phyloP scores from a whole-genome alignment of 1,140 invertebrate species.

The Drosophila willistoni region DNA sequence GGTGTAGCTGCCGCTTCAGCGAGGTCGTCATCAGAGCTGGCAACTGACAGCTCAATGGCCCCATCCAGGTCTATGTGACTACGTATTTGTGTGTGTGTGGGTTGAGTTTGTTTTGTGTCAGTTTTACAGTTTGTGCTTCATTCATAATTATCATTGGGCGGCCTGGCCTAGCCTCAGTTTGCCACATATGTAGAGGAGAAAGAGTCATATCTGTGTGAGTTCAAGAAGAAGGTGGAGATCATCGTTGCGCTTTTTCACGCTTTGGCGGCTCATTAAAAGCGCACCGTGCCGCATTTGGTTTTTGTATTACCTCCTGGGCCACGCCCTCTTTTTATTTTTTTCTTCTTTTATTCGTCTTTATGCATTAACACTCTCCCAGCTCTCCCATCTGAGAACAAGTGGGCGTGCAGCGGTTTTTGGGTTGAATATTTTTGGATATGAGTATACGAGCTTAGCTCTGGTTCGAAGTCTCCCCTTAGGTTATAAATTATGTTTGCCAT shows the following conservation, averaged over 20 bases:
- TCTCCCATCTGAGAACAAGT: slow-evolving; percentile 3
- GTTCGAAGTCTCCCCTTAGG: slow-evolving; percentile 36
- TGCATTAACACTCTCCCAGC: slow-evolving; percentile 18
- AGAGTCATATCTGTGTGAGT: background rate
- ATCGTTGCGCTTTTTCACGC: slow-evolving; percentile 76
- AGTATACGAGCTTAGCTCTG: slow-evolving; percentile 18
- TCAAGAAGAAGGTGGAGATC: slow-evolving; percentile 17
- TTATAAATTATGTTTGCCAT: slow-evolving; percentile 78
- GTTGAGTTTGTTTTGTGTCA: slow-evolving; percentile 67
- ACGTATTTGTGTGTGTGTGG: slow-evolving; percentile 43
- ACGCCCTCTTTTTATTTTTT: slow-evolving; percentile 18
- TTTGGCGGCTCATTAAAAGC: slow-evolving; percentile 80
- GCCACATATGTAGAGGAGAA: slow-evolving; percentile 2
- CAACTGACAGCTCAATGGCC: slow-evolving; percentile 75
- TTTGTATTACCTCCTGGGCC: slow-evolving; percentile 33
- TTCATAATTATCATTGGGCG: slow-evolving; percentile 74
- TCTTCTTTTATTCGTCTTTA: background rate
- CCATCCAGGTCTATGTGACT: slow-evolving; percentile 33
- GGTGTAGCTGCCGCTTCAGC: slow-evolving; percentile 79
- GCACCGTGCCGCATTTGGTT: slow-evolving; percentile 35
- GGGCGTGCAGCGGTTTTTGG: background rate
- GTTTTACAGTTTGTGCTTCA: slow-evolving; percentile 71
- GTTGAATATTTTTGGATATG: slow-evolving; percentile 16
- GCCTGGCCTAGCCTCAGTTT: slow-evolving; percentile 31
- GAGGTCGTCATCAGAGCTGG: slow-evolving; percentile 45